These are phyloP conservation scores for Thalassaphorura encarpata DNA, from an alignment of 1,140 invertebrate species.

Conservation along the genomic window DNA sequence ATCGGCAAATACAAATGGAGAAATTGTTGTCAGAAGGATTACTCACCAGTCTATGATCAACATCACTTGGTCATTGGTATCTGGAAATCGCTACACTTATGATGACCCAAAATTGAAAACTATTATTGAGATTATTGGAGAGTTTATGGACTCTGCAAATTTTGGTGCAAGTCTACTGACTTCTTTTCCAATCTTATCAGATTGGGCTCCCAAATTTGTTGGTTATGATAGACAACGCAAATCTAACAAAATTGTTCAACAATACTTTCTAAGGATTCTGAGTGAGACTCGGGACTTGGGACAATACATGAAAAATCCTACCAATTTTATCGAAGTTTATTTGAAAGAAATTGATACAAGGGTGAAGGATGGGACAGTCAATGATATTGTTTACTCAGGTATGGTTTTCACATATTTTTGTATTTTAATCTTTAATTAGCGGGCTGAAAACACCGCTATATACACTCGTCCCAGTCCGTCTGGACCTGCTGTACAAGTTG, in stretches of 20 bases:
- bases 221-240: background rate
- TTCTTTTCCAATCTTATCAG: background rate
- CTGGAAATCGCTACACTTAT: background rate
- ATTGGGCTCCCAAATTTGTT: background rate
- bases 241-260: background rate
- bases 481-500: too few relatives aligned
- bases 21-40: background rate
- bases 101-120: constrained; percentile 5
- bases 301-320: background rate
- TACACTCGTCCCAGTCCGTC: too few relatives aligned
- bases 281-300: background rate
- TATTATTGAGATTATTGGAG: constrained; percentile 2
- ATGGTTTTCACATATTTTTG: background rate
- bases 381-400: background rate
- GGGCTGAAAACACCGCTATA: too few relatives aligned
- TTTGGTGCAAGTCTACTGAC: background rate
- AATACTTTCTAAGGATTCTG: background rate
- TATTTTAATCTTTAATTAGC: too few relatives aligned
- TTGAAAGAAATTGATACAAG: constrained; percentile 8
- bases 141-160: background rate
- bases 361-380: background rate
- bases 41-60: constrained; percentile 8
- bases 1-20: background rate
- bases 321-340: constrained; percentile 11
- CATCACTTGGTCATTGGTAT: constrained; percentile 6